Evolutionary conservation across 2,888 invertebrate species (phyloP), one percentile per base, ranked within the genome.

Genomic region (Tanytarsus gracilentus): DNA sequence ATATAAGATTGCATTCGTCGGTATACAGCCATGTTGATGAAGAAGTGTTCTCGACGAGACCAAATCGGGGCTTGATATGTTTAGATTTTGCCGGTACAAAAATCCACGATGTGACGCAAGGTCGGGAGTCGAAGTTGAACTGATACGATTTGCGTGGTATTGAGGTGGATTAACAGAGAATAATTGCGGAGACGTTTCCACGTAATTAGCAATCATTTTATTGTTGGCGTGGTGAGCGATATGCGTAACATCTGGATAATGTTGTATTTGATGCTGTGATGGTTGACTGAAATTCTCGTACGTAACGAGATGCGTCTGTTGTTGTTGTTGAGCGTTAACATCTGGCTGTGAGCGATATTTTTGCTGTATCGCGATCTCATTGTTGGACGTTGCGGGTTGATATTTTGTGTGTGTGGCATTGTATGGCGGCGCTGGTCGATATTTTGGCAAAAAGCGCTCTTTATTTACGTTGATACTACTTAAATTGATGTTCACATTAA

Each of bases 301-400:
- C 70, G 72, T 26, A 68, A 75, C 65, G 55, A 70, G 73, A 0
- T 71, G 69, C 27, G 74, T 73, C 4, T 70, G 64, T 27, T 63
- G 63, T 16, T 64, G 67, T 18, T 16, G 23, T 11, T 33, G 6
- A 65, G 83, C 78, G 67, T 84, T 84, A 2, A 86, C 84, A 71
- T 87, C 87, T 1, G 86, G 86, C 67, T 87, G 87, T 1, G 86
- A 86, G 65, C 84, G 78, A 72, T 88, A 87, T 70, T 91, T 91
- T 67, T 89, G 86, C 70, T 89, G 88, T 63, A 96, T 80, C 11
- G 95, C 94, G 0, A 92, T 91, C 70, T 95, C 94, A 72, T 55
- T 36, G n/a, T n/a, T n/a, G 6, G 55, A 39, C 16, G 51, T 29
- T 30, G 51, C 51, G 75, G 95, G 95, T n/a, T n/a, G n/a, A n/a